Evolutionary conservation across 1,140 invertebrate genomes (phyloP), one percentile per base, ranked within the genome.

Genomic region (Pantala flavescens): DNA sequence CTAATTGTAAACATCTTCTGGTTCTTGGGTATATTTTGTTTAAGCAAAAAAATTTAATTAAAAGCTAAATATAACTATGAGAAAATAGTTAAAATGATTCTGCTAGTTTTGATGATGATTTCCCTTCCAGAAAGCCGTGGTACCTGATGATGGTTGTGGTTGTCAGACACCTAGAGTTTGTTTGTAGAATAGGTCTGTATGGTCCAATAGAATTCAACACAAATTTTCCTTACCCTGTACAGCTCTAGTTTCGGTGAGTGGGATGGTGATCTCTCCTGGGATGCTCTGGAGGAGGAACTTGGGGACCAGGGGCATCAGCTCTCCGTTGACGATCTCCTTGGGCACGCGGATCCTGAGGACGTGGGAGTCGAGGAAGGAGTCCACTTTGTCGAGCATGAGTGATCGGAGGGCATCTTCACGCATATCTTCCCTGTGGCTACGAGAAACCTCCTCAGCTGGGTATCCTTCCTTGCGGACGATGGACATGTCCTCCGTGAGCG

Each of bases 401-500:
- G 76, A n/a, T 71, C 79, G 77, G 74, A 81, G 75, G 73, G 77
- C 74, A 76, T 79, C 79, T 79, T 80, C 24, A 16, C 73, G 42
- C 21, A 14, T 23, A n/a, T 75, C 75, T 2, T 72, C 70, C 16
- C 24, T 7, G 77, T 76, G n/a, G 24, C 74, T n/a, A 14, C 21
- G 73, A 2, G n/a, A 2, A 5, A 63, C 49, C 49, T 63, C 70
- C 43, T 55, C 43, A 9, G 55, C 72, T 16, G 11, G 24, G 23
- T 70, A 24, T 14, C 72, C 55, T n/a, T 82, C 82, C 12, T 88
- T 88, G 76, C 85, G 90, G 5, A 92, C 85, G 55, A 93, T 85
- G 3, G 87, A 84, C 63, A 93, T 82, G 77, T 92, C 89, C 7
- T 91, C 86, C 23, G 91, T 93, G 71, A 93, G 86, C 21, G 86